Conservation (phyloP, 2,888 invertebrate genomes). For the Cephus spinipes region DNA sequence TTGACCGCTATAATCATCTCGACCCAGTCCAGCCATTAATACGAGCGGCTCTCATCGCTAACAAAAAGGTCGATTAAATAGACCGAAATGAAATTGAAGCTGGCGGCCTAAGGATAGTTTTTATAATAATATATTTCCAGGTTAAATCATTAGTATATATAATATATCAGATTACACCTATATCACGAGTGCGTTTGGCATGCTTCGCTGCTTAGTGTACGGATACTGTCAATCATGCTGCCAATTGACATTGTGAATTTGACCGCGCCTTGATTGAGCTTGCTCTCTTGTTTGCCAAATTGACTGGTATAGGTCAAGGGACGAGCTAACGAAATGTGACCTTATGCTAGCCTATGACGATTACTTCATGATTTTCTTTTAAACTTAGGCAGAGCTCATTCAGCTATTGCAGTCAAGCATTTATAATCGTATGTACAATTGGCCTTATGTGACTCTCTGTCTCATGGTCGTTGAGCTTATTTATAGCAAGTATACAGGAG, state of each 20-base stretch:
- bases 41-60: not conserved
- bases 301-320: constrained; percentile 4
- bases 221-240: constrained; percentile 46
- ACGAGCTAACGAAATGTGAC: not conserved
- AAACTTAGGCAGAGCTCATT: not conserved
- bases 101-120: not conserved
- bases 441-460: not conserved
- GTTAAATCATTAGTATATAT: not conserved
- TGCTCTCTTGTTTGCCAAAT: constrained; percentile 3
- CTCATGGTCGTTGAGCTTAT: not conserved
- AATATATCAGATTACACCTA: constrained; percentile 6
- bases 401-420: not conserved
- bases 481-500: not conserved
- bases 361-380: not conserved
- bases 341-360: not conserved
- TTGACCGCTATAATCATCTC: not conserved
- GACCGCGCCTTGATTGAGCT: constrained; percentile 24
- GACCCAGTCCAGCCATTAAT: not conserved
- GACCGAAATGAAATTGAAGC: not conserved
- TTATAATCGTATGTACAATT: not conserved
- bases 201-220: constrained; percentile 20
- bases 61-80: not conserved
- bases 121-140: not conserved
- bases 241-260: constrained; percentile 44
- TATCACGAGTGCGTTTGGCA: constrained; percentile 25